Percentiles rank a stretch among this genome's conserved stretches.
phyloP scores from a whole-genome alignment of 2,113 vertebrate species.

The Herpailurus yagouaroundi region DNA sequence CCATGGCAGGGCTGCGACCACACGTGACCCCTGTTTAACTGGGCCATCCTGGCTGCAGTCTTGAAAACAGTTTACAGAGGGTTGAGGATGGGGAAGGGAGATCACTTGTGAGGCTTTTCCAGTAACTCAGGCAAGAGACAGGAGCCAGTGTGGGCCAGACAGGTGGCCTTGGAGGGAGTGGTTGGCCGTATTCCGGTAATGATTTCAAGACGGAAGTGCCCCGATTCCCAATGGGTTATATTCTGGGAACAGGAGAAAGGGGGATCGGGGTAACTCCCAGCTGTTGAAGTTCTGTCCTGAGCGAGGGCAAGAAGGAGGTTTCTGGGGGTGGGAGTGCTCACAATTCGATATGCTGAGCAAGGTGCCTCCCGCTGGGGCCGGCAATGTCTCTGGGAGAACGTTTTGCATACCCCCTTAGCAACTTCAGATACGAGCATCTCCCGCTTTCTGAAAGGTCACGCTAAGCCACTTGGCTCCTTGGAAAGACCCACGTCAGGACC shows the following conservation, averaged over 20 bases:
- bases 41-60: neutral
- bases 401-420: too few species aligned
- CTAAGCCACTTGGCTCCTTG: neutral
- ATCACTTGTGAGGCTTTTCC: neutral
- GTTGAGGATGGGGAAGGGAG: neutral
- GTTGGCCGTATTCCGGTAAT: neutral
- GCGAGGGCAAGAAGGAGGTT: neutral
- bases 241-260: neutral
- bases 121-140: neutral
- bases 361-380: neutral
- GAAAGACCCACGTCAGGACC: neutral
- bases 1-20: neutral
- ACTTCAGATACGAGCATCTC: neutral
- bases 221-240: neutral
- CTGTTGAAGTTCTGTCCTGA: neutral
- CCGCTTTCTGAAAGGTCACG: neutral
- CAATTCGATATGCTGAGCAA: neutral
- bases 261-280: neutral
- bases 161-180: neutral
- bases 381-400: neutral
- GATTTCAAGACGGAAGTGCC: neutral
- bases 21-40: neutral
- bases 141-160: neutral
- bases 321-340: neutral
- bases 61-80: neutral